A percentile compares a stretch with the other conserved stretches of the same genome.
Conservation (phyloP, 2,113 vertebrate genomes). For the Dipodomys spectabilis region DNA sequence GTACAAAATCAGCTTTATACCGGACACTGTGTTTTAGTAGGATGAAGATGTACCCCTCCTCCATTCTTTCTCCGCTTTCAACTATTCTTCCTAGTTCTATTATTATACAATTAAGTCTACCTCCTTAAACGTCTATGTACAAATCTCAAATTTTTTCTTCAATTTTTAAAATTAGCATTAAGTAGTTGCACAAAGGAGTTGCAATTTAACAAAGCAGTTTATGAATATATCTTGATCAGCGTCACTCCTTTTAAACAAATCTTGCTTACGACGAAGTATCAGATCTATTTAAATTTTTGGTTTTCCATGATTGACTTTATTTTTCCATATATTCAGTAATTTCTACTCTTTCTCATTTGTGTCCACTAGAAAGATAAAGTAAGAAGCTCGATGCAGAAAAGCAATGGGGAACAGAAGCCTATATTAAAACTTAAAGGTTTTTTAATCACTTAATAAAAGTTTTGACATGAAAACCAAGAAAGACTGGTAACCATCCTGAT, state of each 20-base stretch:
- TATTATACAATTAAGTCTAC: neutral
- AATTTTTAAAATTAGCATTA: no score
- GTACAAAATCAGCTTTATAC: neutral
- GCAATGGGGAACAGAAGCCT: neutral
- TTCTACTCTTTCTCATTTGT: neutral
- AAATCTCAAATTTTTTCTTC: neutral
- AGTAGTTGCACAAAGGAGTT: no score
- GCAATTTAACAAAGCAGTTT: no score
- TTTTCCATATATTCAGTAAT: neutral
- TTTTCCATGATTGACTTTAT: neutral
- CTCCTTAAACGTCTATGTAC: neutral
- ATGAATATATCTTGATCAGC: no score
- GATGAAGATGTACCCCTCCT: neutral
- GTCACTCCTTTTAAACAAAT: no score
- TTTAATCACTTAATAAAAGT: neutral
- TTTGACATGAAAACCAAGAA: neutral
- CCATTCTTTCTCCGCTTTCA: neutral
- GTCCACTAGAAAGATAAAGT: neutral
- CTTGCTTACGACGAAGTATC: neutral
- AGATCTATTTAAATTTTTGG: neutral
- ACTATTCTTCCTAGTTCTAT: neutral
- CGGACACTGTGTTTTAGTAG: neutral
- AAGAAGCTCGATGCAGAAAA: neutral
- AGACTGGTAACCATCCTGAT: no score
- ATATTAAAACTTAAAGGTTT: neutral